Evolutionary conservation across 2,888 invertebrate species (phyloP), one percentile per base, ranked within the genome.

Genomic region (Pristionchus fissidentatus): DNA sequence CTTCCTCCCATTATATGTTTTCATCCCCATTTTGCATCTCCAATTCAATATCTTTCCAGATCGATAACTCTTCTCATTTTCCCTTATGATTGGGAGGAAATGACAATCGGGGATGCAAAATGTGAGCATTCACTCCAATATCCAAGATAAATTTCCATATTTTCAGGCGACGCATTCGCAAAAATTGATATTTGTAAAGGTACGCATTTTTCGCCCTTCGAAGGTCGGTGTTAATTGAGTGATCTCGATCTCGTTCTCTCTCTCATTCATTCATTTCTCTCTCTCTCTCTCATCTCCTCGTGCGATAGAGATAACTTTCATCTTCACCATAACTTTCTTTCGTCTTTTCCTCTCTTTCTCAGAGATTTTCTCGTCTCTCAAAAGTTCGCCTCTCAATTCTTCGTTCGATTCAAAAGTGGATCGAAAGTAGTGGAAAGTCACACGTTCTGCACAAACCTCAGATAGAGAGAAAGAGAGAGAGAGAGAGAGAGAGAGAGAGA

Each of bases 181-280:
- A 75, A 75, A 49, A 46, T 75, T 46, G 73, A 41, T 32, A 32
- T 73, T 43, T 73, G 73, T 43, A 75, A 75, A 75, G 75, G 75
- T 75, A 15, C 13, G 49, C n/a, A n/a, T n/a, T n/a, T n/a, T 49
- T 49, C 49, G 49, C 10, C 49, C 19, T 49, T 49, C 19, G 49
- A 15, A 15, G 49, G 19, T 49, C 49, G 19, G 49, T 10, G 49
- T 10, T 15, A 15, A 49, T 10, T 15, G 3, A 26, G 75, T 75
- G 75, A 43, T 43, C n/a, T 43, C 19, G 46, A 32, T 5, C 66
- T n/a, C 10, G 32, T 38, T 66, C 29, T 57, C 57, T 57, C 57
- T 22, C n/a, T n/a, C n/a, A n/a, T n/a, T n/a, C n/a, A 22, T n/a
- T 38, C 66, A 38, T 29, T 66, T 62, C 62, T 38, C 66, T 41